Base-by-base conservation (phyloP, 2,113 vertebrate genomes). In the Crotophaga sulcirostris region DNA sequence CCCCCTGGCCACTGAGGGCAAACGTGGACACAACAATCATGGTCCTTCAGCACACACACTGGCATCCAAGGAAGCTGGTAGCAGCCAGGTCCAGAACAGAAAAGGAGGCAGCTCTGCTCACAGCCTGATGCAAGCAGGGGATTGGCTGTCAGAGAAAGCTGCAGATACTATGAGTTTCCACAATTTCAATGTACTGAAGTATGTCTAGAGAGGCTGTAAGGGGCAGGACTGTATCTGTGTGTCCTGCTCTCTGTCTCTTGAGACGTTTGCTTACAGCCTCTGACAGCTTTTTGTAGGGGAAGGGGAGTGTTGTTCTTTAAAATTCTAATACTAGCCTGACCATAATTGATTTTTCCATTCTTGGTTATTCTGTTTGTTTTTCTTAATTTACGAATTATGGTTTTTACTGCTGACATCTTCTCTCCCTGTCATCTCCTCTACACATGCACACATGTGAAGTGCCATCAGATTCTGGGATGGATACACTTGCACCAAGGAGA, bases 1-100 rank as follows among this genome's bases (percentile, higher is more conserved):
- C 85, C 0, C 0, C 55, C n/a, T 11, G 28, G 70, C 17, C 75
- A 62, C 49, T 1, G 0, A 54, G 75, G 63, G 63, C 31, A 0
- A 36, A 54, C 4, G 28, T 1, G 2, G 40, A 10, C 78, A 75
- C 64, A 19, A 2, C 25, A 5, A 33, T 25, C 31, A 4, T 1
- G 51, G 69, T 26, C 20, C 28, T 2, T 18, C 55, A 51, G 52
- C 2, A 4, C 69, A 28, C 0, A 16, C 73, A 67, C 64, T 11
- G 0, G 0, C 9, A 11, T 16, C 73, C 68, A 49, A 6, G 67
- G 58, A 56, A 54, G 44, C 58, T 60, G 40, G 40, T 16, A 77
- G 55, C 69, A 78, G 19, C 19, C 33, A 72, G 56, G 26, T 45
- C 82, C 58, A 18, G 24, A 55, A 21, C 62, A 90, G 81, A 79